phyloP scores from a whole-genome alignment of 2,113 vertebrate species.

The Empidonax traillii region DNA sequence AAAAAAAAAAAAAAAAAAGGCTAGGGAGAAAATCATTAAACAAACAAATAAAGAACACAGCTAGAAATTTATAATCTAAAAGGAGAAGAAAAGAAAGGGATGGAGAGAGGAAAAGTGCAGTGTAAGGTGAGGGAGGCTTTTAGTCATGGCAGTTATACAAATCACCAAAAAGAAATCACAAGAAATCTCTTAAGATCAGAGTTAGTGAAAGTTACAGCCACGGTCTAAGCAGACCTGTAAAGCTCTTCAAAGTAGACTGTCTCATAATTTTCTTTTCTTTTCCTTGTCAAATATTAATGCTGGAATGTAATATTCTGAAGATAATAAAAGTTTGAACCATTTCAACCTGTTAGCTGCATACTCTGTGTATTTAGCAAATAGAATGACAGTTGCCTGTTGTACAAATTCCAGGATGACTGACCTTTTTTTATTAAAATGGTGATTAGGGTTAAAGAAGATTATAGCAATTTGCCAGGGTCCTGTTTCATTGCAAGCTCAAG shows the following conservation, averaged over 20 bases:
- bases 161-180: neutral
- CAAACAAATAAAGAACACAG: neutral
- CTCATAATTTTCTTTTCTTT: constrained; percentile 10
- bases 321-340: constrained; percentile 20
- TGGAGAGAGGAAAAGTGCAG: neutral
- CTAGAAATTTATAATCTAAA: neutral
- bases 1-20: neutral
- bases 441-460: constrained; percentile 39
- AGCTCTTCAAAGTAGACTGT: neutral
- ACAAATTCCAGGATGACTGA: neutral
- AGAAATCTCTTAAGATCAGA: neutral
- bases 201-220: neutral
- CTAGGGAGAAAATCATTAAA: neutral
- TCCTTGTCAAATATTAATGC: constrained; percentile 21
- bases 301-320: constrained; percentile 26
- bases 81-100: neutral
- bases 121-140: neutral
- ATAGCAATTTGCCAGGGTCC: constrained; percentile 25
- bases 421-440: constrained; percentile 40
- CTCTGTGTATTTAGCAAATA: constrained; percentile 14
- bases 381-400: neutral
- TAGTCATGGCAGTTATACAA: neutral
- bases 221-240: neutral
- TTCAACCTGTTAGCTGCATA: neutral
- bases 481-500: neutral